Evolutionary conservation across 2,888 invertebrate species (phyloP), one percentile per base, ranked within the genome.

Genomic region (Sesia bembeciformis): DNA sequence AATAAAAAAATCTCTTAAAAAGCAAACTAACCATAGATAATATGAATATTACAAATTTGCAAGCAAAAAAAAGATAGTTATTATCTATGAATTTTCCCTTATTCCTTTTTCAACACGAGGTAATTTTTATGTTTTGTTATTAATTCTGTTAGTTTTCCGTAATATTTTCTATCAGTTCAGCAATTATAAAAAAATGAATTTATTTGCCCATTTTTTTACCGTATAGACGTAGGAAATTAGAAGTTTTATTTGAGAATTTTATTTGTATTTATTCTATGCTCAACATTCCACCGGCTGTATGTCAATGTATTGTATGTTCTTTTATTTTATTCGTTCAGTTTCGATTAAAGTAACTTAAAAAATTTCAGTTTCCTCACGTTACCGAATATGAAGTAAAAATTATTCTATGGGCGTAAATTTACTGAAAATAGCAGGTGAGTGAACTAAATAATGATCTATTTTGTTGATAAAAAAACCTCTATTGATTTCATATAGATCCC

Each of bases 401-500:
- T 62, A 60, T 68, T 70, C 65, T 77, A 77, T 76, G 76, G 76
- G 65, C 66, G 71, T 70, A 68, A 62, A 60, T 64, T 70, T 59
- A 59, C 67, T 65, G 57, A 54, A 59, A 60, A 62, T 54, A 68
- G 62, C 67, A 72, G 81, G 85, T 84, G 66, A 76, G 79, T 67
- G 58, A 55, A 56, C 52, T 53, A 50, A 50, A 39, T 50, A 5
- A 7, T 7, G 5, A 23, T 50, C 7, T 7, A 39, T 50, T 39
- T 38, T 38, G 8, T 7, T 50, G 6, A 8, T 50, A 5, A 39
- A 23, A 5, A 7, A 39, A 7, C 39, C 8, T 8, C 38, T 4
- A 7, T 3, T 39, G 3, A 3, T 23, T 23, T 4, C 23, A 23
- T 39, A 38, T 50, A 4, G 3, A 39, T 38, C 3, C 42, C 1